A percentile compares a stretch with the other conserved stretches of the same genome.
These are phyloP conservation scores for Drosophila neoperkinsi DNA, from an alignment of 2,888 invertebrate species.

Conservation along the genomic window DNA sequence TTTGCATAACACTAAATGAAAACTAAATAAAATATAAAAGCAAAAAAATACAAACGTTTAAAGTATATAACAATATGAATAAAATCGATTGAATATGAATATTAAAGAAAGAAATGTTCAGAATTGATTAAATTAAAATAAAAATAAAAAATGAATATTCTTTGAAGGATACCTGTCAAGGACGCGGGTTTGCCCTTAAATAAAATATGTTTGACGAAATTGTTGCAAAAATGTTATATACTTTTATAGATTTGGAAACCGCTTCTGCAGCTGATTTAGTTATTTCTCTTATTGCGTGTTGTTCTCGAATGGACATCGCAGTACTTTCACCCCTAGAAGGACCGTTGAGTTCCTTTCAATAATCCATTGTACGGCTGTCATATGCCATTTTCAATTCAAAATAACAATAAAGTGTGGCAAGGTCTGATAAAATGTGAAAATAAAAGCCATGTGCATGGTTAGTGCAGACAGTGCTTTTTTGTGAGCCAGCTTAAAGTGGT, in stretches of 20 bases:
- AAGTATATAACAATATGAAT: not conserved
- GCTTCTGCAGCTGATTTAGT: not conserved
- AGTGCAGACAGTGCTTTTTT: slow-evolving; percentile 5
- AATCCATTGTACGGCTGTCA: not conserved
- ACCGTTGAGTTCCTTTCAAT: not conserved
- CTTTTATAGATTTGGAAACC: too few species aligned
- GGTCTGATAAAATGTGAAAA: slow-evolving; percentile 3
- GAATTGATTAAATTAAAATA: not conserved
- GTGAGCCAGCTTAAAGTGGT: slow-evolving; percentile 38
- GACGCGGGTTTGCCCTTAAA: not conserved
- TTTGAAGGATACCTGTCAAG: not conserved
- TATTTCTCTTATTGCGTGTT: not conserved
- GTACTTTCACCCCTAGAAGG: not conserved
- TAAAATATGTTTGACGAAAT: not conserved
- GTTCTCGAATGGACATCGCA: not conserved
- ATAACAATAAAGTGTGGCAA: slow-evolving; percentile 10
- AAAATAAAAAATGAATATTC: accelerated
- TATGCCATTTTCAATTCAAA: slow-evolving; percentile 1
- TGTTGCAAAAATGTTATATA: not conserved
- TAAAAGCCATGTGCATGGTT: slow-evolving; percentile 31
- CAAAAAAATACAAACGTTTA: not conserved
- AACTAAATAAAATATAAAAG: not conserved
- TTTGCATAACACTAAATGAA: not conserved
- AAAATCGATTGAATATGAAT: not conserved
- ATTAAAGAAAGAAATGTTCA: not conserved